Percentiles rank a stretch among this genome's conserved stretches.
These are phyloP conservation scores for Siphamia tubifer DNA, from an alignment of 2,113 vertebrate species.

Conservation along the genomic window DNA sequence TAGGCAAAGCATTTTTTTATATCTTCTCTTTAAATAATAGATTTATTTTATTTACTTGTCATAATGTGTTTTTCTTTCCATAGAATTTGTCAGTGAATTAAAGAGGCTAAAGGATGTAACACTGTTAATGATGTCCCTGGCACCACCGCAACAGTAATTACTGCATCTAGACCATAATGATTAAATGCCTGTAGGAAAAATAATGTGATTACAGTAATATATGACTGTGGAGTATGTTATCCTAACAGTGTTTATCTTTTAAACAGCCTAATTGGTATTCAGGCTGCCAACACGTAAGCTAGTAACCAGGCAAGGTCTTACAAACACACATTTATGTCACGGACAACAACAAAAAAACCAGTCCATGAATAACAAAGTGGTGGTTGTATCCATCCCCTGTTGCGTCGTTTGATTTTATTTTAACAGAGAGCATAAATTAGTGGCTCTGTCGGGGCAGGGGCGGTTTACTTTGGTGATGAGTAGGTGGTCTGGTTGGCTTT, in stretches of 20 bases:
- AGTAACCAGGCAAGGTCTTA: conserved; percentile 1
- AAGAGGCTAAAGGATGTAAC: neutral
- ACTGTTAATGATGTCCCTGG: neutral
- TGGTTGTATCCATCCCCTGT: neutral
- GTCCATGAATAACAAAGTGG: conserved; percentile 10
- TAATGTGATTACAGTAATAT: neutral
- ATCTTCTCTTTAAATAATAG: too few relatives aligned
- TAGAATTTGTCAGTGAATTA: neutral
- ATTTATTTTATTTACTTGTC: too few relatives aligned
- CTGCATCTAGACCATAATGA: neutral
- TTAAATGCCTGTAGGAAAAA: neutral
- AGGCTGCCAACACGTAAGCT: neutral
- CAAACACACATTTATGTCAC: conserved; percentile 17
- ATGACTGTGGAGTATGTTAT: neutral
- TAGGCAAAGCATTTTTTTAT: too few relatives aligned
- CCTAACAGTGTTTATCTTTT: neutral
- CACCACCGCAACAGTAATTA: neutral
- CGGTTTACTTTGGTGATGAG: conserved; percentile 8
- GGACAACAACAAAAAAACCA: neutral
- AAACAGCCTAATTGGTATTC: conserved; percentile 19
- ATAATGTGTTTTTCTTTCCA: too few relatives aligned
- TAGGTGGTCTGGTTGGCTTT: neutral
- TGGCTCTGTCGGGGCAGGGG: neutral
- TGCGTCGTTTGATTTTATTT: neutral
- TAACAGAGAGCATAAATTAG: conserved; percentile 28